Evolutionary conservation across 30 jellyfish, hydroid and myxozoan genomes (phyloP), one percentile per base, ranked within the genome.

Genomic region (Nemopilema nomurai): DNA sequence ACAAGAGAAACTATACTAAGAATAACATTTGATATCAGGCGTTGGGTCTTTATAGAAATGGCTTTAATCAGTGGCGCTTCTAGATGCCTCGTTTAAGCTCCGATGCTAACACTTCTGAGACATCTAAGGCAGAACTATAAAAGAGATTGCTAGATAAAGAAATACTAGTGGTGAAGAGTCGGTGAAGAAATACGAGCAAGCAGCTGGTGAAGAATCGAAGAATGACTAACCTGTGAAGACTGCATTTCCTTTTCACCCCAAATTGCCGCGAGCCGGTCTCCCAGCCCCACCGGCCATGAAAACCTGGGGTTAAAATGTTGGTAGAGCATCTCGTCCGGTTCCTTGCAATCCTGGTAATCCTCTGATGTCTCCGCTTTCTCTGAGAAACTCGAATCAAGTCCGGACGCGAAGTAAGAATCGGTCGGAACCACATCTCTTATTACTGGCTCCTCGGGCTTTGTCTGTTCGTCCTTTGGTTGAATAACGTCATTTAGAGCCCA

Each of bases 201-300:
- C n/a, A n/a, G n/a, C n/a, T n/a, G n/a, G n/a, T n/a, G n/a, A n/a
- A n/a, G n/a, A 41, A 41, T 41, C 9, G 9, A 41, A 41, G 13
- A 3, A 3, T 8, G 0, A 75, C 88, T 18, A 16, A 85, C 94
- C 94, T 74, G 81, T 66, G 80, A 25, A 23, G 49, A 31, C 19
- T 51, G 84, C 33, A 69, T 32, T 30, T 86, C 95, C 71, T 74
- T 50, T 76, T 74, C 85, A 27, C 85, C 81, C 95, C 95, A 86
- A 52, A 86, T 86, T 0, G 85, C 82, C 8, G 95, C 95, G 24
- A 86, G 76, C 20, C 87, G 87, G 71, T 69, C 89, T 19, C 89
- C 87, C 16, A 86, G 41, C 22, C 83, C 89, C 32, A 69, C 79
- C 25, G 98, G 97, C 98, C 97, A 92, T 0, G 97, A 79, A 25